These are phyloP conservation scores for Protomyctophum bolini DNA, from an alignment of 2,113 vertebrate genomes.

Conservation along the genomic window DNA sequence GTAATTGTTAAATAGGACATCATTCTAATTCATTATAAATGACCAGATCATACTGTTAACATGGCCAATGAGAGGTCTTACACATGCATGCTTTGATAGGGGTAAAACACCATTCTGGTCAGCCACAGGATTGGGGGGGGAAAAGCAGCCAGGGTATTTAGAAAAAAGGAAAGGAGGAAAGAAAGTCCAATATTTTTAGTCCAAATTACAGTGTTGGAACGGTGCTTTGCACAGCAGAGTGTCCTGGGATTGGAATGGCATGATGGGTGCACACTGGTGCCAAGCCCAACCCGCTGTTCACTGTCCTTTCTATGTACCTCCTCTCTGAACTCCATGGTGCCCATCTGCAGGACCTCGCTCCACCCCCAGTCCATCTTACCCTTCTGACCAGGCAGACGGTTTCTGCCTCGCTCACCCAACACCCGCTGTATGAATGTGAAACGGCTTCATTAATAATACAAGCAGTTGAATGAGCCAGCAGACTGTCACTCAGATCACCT, in stretches of 20 bases:
- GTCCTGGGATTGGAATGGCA: conserved; percentile 82
- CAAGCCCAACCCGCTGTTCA: conserved; percentile 78
- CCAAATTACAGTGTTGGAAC: conserved; percentile 85
- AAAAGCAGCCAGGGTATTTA: conserved; percentile 77
- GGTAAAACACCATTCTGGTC: conserved; percentile 78
- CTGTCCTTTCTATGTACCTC: conserved; percentile 76
- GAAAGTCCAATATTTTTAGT: conserved; percentile 86
- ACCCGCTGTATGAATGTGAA: conserved; percentile 49
- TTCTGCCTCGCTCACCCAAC: conserved; percentile 42
- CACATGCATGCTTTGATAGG: conserved; percentile 78
- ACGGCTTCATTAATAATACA: conserved; percentile 6
- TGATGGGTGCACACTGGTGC: conserved; percentile 74
- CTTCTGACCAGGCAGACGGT: conserved; percentile 32
- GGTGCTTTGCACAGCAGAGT: conserved; percentile 79
- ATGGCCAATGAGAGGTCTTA: conserved; percentile 68
- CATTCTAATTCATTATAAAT: not conserved
- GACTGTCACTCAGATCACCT: not conserved
- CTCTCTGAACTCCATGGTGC: conserved; percentile 54
- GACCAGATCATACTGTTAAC: conserved; percentile 43
- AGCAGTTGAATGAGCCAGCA: conserved; percentile 16
- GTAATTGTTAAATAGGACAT: not conserved
- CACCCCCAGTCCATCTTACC: conserved; percentile 48
- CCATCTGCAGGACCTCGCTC: conserved; percentile 56
- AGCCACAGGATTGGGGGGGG: conserved; percentile 75
- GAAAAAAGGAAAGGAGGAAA: conserved; percentile 80